Evolutionary conservation across 1,140 invertebrate species (phyloP).

Genomic region (Nebria ingens): DNA sequence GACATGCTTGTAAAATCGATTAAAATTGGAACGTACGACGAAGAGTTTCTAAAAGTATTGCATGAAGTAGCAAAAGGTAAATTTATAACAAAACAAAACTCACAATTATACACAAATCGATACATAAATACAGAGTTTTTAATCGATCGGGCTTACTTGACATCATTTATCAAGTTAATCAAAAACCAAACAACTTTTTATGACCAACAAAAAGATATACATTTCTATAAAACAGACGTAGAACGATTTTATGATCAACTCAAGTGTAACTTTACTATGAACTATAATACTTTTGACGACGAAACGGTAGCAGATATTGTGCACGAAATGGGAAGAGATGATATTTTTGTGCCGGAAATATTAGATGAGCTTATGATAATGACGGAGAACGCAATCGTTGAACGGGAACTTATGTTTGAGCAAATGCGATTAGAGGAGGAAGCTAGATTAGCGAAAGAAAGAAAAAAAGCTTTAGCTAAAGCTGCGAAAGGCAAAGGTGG

Average conservation of each 20-base stretch:
- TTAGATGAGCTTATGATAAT: not conserved
- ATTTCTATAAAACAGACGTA: not conserved
- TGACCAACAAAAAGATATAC: not conserved
- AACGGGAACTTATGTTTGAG: not conserved
- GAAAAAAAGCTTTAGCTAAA: too few species aligned
- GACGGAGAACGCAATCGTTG: too few species aligned
- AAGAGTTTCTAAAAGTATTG: conserved; percentile 29
- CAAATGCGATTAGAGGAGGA: not conserved
- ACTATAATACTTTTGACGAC: not conserved
- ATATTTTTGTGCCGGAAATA: not conserved
- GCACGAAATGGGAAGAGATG: not conserved
- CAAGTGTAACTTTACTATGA: not conserved
- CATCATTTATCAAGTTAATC: not conserved
- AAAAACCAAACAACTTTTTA: not conserved
- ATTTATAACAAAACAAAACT: not conserved
- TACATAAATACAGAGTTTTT: not conserved
- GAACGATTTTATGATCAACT: not conserved
- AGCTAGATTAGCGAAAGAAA: not conserved
- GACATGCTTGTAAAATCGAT: conserved; percentile 32
- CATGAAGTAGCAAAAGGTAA: conserved; percentile 16
- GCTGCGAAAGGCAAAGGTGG: too few species aligned
- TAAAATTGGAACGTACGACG: conserved; percentile 24
- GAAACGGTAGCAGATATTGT: not conserved
- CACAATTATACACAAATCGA: not conserved
- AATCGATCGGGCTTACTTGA: not conserved